These are phyloP conservation scores for Melieria crassipennis DNA, from an alignment of 2,888 invertebrate genomes.

Conservation along the genomic window DNA sequence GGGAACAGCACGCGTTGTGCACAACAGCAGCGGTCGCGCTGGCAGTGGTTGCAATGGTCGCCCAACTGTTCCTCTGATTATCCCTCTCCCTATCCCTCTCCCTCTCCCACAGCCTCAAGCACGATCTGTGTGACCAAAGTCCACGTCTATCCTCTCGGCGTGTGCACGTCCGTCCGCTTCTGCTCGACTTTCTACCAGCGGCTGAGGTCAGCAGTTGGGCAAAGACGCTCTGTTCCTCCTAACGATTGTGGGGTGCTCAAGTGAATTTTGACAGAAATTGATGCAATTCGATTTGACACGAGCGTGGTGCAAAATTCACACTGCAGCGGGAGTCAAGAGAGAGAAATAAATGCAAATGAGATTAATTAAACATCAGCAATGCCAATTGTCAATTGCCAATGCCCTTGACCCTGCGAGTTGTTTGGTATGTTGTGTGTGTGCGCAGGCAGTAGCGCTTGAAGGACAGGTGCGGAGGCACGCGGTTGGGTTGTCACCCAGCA, in stretches of 20 bases:
- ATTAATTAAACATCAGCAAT: conserved; percentile 24
- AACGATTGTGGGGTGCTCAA: no score
- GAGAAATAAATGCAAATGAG: conserved; percentile 21
- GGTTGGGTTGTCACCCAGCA: no score
- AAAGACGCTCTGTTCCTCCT: no score
- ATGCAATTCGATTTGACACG: neutral
- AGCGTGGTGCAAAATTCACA: neutral
- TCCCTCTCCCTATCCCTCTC: conserved; percentile 11
- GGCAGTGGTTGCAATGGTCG: neutral
- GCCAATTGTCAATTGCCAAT: conserved; percentile 12
- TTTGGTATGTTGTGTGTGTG: neutral
- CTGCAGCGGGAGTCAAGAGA: conserved; percentile 10
- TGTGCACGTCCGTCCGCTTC: no score
- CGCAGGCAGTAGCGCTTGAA: neutral
- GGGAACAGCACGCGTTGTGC: neutral
- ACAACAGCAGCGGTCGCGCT: no score
- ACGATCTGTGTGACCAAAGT: neutral
- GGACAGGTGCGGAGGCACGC: neutral
- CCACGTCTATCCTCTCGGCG: no score
- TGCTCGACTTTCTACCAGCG: no score
- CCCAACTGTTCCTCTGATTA: conserved; percentile 6
- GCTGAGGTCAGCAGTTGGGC: no score
- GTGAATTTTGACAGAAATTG: no score
- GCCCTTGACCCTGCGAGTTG: conserved; percentile 29
- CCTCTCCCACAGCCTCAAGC: neutral